Percentiles rank a stretch among this genome's conserved stretches.
phyloP scores from a whole-genome alignment of 2,113 vertebrate species.

The Podiceps cristatus region DNA sequence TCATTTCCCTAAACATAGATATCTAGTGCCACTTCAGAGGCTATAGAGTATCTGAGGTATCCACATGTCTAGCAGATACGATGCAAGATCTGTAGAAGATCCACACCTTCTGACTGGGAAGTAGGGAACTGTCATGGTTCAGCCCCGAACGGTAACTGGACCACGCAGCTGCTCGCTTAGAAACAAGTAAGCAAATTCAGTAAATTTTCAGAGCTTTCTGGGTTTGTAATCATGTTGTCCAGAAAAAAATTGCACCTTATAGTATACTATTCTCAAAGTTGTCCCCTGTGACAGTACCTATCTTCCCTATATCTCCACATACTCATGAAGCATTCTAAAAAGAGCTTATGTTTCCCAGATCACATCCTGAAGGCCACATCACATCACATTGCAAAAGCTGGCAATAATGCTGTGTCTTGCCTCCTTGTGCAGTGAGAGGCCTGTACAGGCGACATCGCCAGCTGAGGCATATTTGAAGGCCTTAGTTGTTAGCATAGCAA shows the following conservation, averaged over 20 bases:
- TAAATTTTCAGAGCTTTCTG: neutral
- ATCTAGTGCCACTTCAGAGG: neutral
- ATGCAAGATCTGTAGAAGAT: neutral
- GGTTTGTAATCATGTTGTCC: neutral
- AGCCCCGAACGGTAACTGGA: too few relatives aligned
- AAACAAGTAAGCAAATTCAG: neutral
- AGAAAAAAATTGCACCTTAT: neutral
- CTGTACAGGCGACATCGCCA: neutral
- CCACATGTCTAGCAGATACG: neutral
- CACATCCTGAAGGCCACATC: neutral
- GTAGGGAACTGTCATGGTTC: too few relatives aligned
- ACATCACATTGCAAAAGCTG: neutral
- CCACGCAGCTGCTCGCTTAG: neutral
- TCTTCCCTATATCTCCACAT: neutral
- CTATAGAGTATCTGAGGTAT: neutral
- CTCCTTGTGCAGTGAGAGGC: neutral
- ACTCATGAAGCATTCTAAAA: neutral
- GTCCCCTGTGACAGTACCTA: neutral
- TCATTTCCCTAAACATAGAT: neutral
- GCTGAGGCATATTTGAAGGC: neutral
- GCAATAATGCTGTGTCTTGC: neutral
- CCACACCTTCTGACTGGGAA: neutral
- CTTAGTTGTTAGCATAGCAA: neutral
- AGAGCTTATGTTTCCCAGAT: neutral
- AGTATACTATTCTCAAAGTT: neutral